Conservation (phyloP, 2,888 invertebrate genomes). For the Conchocele bisecta region DNA sequence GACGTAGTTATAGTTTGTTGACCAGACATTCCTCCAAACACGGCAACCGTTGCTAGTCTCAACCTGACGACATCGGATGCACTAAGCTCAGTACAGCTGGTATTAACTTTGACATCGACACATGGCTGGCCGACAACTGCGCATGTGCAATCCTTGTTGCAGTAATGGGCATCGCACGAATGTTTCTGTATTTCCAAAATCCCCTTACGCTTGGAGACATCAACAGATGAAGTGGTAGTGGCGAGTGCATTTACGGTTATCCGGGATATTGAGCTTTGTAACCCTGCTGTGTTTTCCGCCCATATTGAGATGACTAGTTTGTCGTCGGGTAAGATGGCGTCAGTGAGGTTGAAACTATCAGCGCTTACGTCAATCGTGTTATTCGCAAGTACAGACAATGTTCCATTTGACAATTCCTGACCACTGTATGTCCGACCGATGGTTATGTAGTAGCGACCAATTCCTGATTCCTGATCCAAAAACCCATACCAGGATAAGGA, state of each 20-base stretch:
- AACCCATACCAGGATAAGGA: slow-evolving; percentile 60
- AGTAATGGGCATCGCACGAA: slow-evolving; percentile 51
- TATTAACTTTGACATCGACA: neutral
- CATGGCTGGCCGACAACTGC: slow-evolving; percentile 58
- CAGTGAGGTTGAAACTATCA: neutral
- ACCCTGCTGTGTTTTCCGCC: slow-evolving; percentile 51
- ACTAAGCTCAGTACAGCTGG: slow-evolving; percentile 1
- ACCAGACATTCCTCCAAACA: neutral
- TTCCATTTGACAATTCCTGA: slow-evolving; percentile 33
- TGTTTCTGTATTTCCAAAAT: slow-evolving; percentile 40
- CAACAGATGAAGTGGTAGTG: neutral
- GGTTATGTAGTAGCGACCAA: slow-evolving; percentile 39
- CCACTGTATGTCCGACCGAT: slow-evolving; percentile 44
- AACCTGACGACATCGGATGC: neutral
- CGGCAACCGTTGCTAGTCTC: neutral
- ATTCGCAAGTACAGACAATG: neutral
- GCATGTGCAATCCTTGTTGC: slow-evolving; percentile 58
- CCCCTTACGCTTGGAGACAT: neutral
- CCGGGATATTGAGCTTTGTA: slow-evolving; percentile 31
- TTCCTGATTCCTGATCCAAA: slow-evolving; percentile 53
- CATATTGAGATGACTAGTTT: slow-evolving; percentile 44
- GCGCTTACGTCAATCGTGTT: neutral
- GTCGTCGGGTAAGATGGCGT: slow-evolving; percentile 16
- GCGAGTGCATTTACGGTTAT: slow-evolving; percentile 24
- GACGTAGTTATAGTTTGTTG: slow-evolving; percentile 15